Evolutionary conservation across 2,888 invertebrate species (phyloP).

Genomic region (Cryptocephalus moraei): DNA sequence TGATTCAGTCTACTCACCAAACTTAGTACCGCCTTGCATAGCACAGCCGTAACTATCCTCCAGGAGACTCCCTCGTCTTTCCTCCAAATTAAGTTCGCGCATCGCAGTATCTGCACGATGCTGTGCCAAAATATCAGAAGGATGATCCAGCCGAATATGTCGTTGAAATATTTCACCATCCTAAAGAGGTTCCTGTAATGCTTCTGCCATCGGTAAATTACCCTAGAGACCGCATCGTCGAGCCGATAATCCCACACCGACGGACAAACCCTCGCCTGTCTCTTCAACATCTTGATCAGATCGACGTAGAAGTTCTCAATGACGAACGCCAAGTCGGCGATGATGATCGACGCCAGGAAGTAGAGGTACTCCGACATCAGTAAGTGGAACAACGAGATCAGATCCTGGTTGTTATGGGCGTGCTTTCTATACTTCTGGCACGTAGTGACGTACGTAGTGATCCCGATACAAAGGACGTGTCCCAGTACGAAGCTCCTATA

Average conservation of each 20-base stretch:
- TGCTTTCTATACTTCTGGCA: too few species aligned
- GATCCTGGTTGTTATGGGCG: too few species aligned
- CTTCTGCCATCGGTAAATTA: constrained; percentile 1
- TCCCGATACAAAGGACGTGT: not conserved
- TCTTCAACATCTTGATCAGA: not conserved
- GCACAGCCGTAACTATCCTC: too few species aligned
- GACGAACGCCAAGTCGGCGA: not conserved
- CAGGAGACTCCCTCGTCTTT: not conserved
- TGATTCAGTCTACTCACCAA: not conserved
- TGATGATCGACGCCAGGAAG: constrained; percentile 1
- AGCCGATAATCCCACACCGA: not conserved
- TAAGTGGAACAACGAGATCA: not conserved
- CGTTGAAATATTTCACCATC: constrained; percentile 4
- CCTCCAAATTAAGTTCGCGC: not conserved
- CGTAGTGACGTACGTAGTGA: too few species aligned
- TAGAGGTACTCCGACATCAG: constrained; percentile 1
- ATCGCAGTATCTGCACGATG: constrained; percentile 1
- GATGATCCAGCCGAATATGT: constrained; percentile 6
- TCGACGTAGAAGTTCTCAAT: constrained; percentile 1
- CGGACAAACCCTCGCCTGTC: not conserved
- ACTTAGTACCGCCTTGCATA: too few species aligned
- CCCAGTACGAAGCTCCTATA: not conserved
- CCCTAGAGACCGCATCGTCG: not conserved
- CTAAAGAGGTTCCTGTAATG: constrained; percentile 1
- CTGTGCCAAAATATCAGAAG: constrained; percentile 3